phyloP scores from a whole-genome alignment of 2,888 invertebrate genomes.

The Caenorhabditis auriculariae region DNA sequence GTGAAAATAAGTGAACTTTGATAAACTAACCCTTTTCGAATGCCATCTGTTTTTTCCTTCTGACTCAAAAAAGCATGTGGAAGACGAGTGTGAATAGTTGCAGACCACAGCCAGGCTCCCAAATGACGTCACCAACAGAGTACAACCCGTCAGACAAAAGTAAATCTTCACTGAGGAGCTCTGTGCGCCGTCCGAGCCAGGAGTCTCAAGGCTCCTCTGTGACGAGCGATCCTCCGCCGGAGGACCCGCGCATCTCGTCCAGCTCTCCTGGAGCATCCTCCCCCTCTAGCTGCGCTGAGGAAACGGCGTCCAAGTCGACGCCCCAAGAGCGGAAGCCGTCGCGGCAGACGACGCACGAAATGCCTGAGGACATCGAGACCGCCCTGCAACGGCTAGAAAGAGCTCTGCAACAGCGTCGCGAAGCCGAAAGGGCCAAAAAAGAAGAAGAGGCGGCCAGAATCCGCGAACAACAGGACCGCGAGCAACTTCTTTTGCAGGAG shows the following conservation, averaged over 20 bases:
- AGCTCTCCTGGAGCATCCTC: background rate
- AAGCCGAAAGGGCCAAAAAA: constrained; percentile 16
- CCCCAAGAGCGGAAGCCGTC: constrained; percentile 11
- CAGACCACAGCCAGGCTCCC: too few species aligned
- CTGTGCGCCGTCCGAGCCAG: constrained; percentile 25
- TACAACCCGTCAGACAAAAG: background rate
- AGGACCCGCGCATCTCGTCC: constrained; percentile 8
- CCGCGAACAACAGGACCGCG: too few species aligned
- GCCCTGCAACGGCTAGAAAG: constrained; percentile 25
- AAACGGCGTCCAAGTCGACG: background rate
- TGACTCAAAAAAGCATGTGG: too few species aligned
- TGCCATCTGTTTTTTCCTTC: too few species aligned
- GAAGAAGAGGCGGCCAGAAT: constrained; percentile 13
- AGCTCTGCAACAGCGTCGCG: constrained; percentile 15
- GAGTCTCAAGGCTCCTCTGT: constrained; percentile 32
- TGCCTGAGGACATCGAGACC: constrained; percentile 33
- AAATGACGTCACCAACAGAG: background rate
- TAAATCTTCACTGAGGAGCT: background rate
- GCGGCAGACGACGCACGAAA: constrained; percentile 18
- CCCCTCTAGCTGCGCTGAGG: background rate
- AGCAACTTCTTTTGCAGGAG: too few species aligned
- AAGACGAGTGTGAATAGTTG: too few species aligned
- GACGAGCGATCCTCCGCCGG: constrained; percentile 24
- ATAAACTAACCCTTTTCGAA: too few species aligned
- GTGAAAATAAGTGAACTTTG: too few species aligned